Conservation (phyloP, 2,113 vertebrate genomes). For the Ploceus nigricollis region DNA sequence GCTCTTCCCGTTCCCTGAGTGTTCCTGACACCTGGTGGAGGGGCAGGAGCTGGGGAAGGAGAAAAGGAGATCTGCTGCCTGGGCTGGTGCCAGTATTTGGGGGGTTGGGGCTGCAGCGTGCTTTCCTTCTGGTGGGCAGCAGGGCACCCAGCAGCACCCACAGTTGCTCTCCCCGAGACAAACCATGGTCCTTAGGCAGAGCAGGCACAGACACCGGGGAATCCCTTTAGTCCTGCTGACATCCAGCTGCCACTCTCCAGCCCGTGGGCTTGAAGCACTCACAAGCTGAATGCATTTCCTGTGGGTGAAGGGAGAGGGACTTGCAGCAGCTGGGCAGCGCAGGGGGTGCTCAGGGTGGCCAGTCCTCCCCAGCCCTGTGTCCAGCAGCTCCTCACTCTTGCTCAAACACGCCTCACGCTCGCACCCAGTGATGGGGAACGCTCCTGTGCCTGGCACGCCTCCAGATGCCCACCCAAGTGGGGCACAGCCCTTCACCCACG, state of each 20-base stretch:
- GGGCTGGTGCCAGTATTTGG: accelerated
- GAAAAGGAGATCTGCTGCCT: neutral
- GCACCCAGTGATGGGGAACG: neutral
- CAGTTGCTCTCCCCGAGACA: accelerated
- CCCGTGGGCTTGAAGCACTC: neutral
- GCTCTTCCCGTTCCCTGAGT: neutral
- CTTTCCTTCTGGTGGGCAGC: neutral
- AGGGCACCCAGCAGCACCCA: neutral
- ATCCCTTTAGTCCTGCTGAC: neutral
- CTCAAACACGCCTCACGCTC: neutral
- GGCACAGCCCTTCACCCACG: neutral
- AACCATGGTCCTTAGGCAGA: accelerated
- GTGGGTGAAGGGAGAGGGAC: neutral
- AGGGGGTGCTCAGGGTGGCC: neutral
- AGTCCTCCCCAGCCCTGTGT: neutral
- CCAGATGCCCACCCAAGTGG: accelerated
- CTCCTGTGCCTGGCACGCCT: neutral
- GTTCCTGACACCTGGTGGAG: constrained; percentile 42
- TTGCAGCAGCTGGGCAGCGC: neutral
- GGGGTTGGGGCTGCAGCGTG: accelerated
- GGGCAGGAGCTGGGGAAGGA: neutral
- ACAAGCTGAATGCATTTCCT: accelerated
- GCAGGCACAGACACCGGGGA: accelerated
- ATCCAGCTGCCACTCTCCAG: neutral
- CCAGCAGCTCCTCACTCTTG: neutral